Percentiles rank a stretch among this genome's conserved stretches.
Conservation (phyloP, 2,113 vertebrate species). For the Hippoglossus stenolepis region DNA sequence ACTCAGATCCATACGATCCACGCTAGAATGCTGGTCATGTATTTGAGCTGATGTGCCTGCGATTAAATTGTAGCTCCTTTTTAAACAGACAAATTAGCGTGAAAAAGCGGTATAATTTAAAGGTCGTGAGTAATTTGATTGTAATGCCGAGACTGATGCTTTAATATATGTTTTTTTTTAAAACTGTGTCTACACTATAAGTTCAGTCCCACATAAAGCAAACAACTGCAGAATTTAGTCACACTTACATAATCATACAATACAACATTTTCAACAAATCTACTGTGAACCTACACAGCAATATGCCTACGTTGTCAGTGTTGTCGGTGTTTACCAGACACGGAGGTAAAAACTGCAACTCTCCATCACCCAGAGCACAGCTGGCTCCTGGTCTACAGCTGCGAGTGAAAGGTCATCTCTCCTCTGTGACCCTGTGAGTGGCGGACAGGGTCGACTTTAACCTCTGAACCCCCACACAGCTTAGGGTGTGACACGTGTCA, state of each 20-base stretch:
- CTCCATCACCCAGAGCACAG: conserved; percentile 1
- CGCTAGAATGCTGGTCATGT: background rate
- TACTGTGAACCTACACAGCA: background rate
- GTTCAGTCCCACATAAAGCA: background rate
- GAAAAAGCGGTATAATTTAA: background rate
- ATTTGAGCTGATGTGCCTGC: background rate
- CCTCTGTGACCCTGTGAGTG: conserved; percentile 6
- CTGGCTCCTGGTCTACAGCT: conserved; percentile 3
- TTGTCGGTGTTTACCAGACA: background rate
- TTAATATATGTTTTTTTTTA: background rate
- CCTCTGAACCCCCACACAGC: conserved; percentile 19
- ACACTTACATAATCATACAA: background rate
- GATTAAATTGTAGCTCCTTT: conserved; percentile 1
- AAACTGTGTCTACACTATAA: background rate
- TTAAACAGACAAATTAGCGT: background rate
- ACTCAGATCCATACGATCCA: background rate
- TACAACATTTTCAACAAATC: background rate
- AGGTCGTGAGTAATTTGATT: background rate
- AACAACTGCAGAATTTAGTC: background rate
- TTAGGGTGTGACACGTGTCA: conserved; percentile 29
- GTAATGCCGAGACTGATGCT: background rate
- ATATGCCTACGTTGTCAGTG: background rate
- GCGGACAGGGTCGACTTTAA: conserved; percentile 19
- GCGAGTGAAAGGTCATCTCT: conserved; percentile 27
- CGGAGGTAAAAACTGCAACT: background rate